These are phyloP conservation scores for Diogma glabrata DNA, from an alignment of 2,888 invertebrate species.

Conservation along the genomic window DNA sequence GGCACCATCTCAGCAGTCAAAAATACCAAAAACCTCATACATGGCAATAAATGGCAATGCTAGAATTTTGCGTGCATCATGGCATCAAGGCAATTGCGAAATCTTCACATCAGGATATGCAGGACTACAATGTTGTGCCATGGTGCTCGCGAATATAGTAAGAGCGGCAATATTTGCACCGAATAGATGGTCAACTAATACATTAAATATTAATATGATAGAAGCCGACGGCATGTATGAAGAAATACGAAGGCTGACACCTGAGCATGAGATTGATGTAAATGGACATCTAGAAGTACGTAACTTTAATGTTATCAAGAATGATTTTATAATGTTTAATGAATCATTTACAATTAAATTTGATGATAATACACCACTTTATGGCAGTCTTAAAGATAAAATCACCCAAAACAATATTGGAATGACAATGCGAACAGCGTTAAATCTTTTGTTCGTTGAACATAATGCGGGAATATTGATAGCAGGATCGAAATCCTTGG, in stretches of 20 bases:
- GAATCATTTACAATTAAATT: constrained; percentile 11
- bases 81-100: constrained; percentile 22
- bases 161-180: constrained; percentile 13
- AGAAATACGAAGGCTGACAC: constrained; percentile 10
- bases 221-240: constrained; percentile 17
- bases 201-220: constrained; percentile 19
- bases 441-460: constrained; percentile 11
- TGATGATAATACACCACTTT: constrained; percentile 12
- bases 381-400: constrained; percentile 11
- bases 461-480: constrained; percentile 13
- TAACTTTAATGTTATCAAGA: constrained; percentile 13
- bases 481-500: constrained; percentile 4
- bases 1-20: too few species aligned
- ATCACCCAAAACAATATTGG: too few species aligned
- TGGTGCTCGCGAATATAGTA: constrained; percentile 20
- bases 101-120: constrained; percentile 20
- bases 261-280: too few species aligned
- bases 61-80: constrained; percentile 22
- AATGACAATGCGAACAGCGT: constrained; percentile 7
- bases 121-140: constrained; percentile 22
- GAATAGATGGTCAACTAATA: constrained; percentile 17
- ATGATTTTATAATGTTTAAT: constrained; percentile 12
- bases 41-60: constrained; percentile 7
- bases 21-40: too few species aligned
- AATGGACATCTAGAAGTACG: constrained; percentile 13